Evolutionary conservation across 1,140 invertebrate genomes (phyloP).

Genomic region (Pachypsylla venusta): DNA sequence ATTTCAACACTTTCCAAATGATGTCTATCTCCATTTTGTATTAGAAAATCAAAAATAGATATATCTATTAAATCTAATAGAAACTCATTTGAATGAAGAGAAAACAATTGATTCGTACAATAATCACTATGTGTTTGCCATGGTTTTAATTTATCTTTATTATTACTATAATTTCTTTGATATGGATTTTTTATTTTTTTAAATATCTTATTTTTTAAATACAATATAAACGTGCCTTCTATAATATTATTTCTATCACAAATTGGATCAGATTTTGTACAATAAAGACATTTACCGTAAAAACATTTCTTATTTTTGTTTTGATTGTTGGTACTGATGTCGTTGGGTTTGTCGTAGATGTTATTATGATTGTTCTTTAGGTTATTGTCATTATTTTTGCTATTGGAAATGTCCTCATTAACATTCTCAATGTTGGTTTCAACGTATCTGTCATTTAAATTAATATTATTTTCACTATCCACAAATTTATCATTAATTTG

Average conservation of each 20-base stretch:
- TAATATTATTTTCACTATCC: no score
- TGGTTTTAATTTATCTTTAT: not conserved
- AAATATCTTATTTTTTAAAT: not conserved
- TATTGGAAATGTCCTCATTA: no score
- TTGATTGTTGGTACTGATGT: not conserved
- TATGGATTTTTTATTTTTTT: not conserved
- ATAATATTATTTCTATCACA: not conserved
- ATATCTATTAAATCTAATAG: conserved; percentile 71
- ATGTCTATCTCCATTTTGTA: conserved; percentile 86
- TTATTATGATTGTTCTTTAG: no score
- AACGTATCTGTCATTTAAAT: no score
- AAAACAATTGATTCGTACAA: not conserved
- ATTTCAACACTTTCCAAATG: conserved; percentile 58
- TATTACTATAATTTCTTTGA: not conserved
- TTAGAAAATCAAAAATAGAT: conserved; percentile 76
- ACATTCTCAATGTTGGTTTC: no score
- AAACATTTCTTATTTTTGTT: not conserved
- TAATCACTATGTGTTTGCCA: not conserved
- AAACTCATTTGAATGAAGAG: not conserved
- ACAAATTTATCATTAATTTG: no score
- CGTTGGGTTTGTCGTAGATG: no score
- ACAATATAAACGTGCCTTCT: not conserved
- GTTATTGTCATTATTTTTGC: no score
- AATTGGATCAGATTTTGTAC: not conserved
- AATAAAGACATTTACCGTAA: not conserved